Conservation (phyloP, 2,113 vertebrate species). For the Paralichthys olivaceus region DNA sequence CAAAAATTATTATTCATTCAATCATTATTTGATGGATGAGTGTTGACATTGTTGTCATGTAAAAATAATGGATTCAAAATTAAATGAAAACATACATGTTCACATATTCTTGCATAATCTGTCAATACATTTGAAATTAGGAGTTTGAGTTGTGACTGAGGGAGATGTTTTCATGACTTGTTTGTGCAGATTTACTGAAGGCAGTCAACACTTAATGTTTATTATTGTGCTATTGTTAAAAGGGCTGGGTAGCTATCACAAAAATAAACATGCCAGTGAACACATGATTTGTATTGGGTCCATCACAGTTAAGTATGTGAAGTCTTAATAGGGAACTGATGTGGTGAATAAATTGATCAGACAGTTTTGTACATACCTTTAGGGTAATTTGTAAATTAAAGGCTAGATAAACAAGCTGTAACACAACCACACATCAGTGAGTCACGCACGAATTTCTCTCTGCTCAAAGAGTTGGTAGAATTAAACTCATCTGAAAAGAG, state of each 20-base stretch:
- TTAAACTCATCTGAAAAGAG: constrained; percentile 33
- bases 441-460: constrained; percentile 55
- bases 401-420: constrained; percentile 22
- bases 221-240: constrained; percentile 5
- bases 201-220: constrained; percentile 7
- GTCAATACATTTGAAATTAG: neutral
- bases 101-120: neutral
- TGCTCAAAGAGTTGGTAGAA: constrained; percentile 31
- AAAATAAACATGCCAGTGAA: neutral
- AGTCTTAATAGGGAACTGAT: constrained; percentile 4
- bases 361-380: constrained; percentile 36
- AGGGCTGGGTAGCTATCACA: neutral
- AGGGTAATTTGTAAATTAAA: constrained; percentile 34
- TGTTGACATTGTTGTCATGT: neutral
- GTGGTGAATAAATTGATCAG: constrained; percentile 27
- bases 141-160: neutral
- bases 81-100: neutral
- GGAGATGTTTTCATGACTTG: constrained; percentile 1
- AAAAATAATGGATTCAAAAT: no score
- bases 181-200: constrained; percentile 1
- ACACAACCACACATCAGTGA: constrained; percentile 55
- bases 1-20: neutral
- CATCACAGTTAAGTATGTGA: constrained; percentile 1
- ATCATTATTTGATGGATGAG: neutral
- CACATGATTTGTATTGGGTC: neutral